A percentile compares a stretch with the other conserved stretches of the same genome.
Conservation (phyloP, 1,140 invertebrate species). For the Drosophila azteca region DNA sequence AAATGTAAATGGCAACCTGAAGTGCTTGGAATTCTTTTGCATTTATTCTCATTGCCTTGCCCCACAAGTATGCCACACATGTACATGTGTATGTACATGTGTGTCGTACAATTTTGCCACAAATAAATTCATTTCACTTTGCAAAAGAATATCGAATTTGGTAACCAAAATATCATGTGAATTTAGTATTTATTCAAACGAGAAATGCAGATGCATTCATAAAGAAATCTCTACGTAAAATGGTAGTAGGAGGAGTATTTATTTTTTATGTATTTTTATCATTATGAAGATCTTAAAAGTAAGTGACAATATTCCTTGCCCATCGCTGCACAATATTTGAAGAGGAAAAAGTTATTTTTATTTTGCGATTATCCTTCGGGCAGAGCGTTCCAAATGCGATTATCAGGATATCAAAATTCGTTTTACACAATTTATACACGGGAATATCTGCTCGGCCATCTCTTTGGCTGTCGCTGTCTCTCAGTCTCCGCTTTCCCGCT, state of each 20-base stretch:
- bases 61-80: conserved; percentile 17
- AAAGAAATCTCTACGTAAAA: too few species aligned
- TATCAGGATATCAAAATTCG: conserved; percentile 42
- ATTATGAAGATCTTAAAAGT: too few species aligned
- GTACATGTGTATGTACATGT: too few species aligned
- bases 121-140: conserved; percentile 37
- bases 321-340: too few species aligned
- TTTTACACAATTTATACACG: too few species aligned
- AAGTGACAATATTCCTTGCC: too few species aligned
- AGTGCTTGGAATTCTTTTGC: conserved; percentile 35
- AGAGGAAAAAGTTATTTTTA: not conserved
- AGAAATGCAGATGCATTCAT: too few species aligned
- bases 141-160: not conserved
- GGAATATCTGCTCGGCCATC: not conserved
- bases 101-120: conserved; percentile 19
- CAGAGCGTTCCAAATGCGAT: conserved; percentile 40
- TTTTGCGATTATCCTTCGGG: conserved; percentile 14
- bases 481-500: not conserved
- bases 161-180: not conserved
- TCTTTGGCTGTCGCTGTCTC: not conserved
- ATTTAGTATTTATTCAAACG: conserved; percentile 2
- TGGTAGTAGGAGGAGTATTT: too few species aligned
- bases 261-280: too few species aligned
- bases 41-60: conserved; percentile 44
- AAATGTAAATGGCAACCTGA: conserved; percentile 39